Conservation (phyloP, 2,888 invertebrate genomes). For the Hyposoter dolosus region DNA sequence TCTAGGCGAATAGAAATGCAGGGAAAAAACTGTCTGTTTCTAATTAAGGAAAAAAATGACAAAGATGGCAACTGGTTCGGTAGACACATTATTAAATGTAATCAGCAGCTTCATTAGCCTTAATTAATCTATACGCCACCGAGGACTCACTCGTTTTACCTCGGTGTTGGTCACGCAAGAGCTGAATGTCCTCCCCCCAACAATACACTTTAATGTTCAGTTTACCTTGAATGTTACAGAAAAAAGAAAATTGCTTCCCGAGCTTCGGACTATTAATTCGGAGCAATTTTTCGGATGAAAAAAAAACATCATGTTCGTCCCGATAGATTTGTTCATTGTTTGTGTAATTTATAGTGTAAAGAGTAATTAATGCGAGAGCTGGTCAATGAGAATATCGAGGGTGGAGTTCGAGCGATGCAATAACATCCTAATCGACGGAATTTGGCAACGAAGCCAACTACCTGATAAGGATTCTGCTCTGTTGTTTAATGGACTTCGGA, state of each 20-base stretch:
- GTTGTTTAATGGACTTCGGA: constrained; percentile 61
- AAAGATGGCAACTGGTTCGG: constrained; percentile 25
- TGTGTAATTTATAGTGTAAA: not conserved
- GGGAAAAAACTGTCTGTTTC: not conserved
- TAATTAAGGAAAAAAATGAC: not conserved
- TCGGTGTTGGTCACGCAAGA: constrained; percentile 47
- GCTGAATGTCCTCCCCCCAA: constrained; percentile 43
- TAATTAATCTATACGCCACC: constrained; percentile 62
- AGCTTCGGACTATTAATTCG: not conserved
- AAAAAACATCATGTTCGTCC: not conserved
- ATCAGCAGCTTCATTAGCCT: constrained; percentile 63
- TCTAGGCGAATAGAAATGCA: constrained; percentile 8
- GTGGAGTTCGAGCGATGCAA: constrained; percentile 47
- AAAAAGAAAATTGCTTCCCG: not conserved
- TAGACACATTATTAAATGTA: constrained; percentile 56
- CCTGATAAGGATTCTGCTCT: constrained; percentile 59
- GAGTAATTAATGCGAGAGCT: constrained; percentile 25
- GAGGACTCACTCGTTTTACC: constrained; percentile 53
- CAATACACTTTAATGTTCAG: constrained; percentile 29
- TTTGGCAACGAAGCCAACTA: constrained; percentile 62
- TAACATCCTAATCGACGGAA: constrained; percentile 65
- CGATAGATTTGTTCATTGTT: not conserved
- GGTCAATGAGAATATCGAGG: constrained; percentile 27
- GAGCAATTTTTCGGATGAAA: not conserved
- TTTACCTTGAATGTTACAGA: constrained; percentile 24